These are phyloP conservation scores for Pseudochromis fuscus DNA, from an alignment of 2,797 vertebrate species.

Conservation along the genomic window DNA sequence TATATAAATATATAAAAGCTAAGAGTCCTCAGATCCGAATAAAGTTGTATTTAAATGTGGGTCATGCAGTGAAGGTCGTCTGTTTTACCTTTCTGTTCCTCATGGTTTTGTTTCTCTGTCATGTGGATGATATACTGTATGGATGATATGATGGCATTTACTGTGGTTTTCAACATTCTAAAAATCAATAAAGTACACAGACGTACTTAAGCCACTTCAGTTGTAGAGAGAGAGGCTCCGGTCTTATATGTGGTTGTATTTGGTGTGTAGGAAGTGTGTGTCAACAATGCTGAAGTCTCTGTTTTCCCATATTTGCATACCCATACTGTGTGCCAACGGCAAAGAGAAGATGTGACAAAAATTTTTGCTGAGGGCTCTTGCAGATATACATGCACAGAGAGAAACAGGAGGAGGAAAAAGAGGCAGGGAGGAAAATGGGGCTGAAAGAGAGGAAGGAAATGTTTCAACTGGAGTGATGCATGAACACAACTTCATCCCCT, in stretches of 20 bases:
- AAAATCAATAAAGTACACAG: constrained; percentile 84
- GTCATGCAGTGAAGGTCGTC: constrained; percentile 81
- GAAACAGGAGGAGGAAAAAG: constrained; percentile 17
- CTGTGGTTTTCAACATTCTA: constrained; percentile 83
- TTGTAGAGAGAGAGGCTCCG: constrained; percentile 53
- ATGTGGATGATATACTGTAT: constrained; percentile 83
- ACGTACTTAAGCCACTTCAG: constrained; percentile 68
- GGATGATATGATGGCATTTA: constrained; percentile 84
- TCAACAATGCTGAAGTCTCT: constrained; percentile 72
- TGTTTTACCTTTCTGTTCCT: constrained; percentile 73
- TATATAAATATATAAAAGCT: constrained; percentile 70
- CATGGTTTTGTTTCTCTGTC: constrained; percentile 73
- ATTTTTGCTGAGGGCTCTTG: constrained; percentile 52
- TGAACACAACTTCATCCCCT: constrained; percentile 68
- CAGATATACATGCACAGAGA: constrained; percentile 57
- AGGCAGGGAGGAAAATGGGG: constrained; percentile 47
- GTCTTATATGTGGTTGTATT: constrained; percentile 60
- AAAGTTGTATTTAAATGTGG: constrained; percentile 88
- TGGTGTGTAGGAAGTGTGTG: constrained; percentile 62
- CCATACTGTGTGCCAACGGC: constrained; percentile 69
- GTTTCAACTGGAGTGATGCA: constrained; percentile 73
- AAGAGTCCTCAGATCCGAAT: constrained; percentile 82
- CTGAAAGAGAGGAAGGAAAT: constrained; percentile 62
- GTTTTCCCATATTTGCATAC: constrained; percentile 79
- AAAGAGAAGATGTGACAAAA: constrained; percentile 71